A percentile compares a stretch with the other conserved stretches of the same genome.
These are phyloP conservation scores for Drosophila seclusa DNA, from an alignment of 2,888 invertebrate genomes.

Conservation along the genomic window DNA sequence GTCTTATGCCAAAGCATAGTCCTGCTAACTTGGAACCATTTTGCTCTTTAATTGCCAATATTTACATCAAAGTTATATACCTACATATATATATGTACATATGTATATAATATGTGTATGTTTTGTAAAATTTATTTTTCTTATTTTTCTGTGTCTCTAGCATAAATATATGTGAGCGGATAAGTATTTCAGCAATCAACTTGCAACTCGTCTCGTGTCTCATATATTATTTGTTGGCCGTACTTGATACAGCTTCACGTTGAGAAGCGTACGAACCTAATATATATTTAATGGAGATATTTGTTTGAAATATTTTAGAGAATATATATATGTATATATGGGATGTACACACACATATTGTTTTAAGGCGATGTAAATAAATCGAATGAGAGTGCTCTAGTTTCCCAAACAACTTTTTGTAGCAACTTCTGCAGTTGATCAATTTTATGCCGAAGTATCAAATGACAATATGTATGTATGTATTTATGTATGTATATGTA, in stretches of 20 bases:
- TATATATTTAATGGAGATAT: constrained; percentile 10
- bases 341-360: too few relatives aligned
- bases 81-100: too few relatives aligned
- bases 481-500: too few relatives aligned
- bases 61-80: background rate
- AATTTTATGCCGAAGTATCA: background rate
- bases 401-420: background rate
- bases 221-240: constrained; percentile 27
- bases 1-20: background rate
- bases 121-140: constrained; percentile 7
- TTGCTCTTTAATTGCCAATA: background rate
- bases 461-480: too few relatives aligned
- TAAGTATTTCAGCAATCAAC: constrained; percentile 24
- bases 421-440: background rate
- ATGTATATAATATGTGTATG: background rate
- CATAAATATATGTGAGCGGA: constrained; percentile 2
- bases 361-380: background rate
- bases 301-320: background rate
- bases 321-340: background rate
- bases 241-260: constrained; percentile 2
- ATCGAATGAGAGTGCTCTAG: background rate
- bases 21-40: background rate
- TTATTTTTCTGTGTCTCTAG: constrained; percentile 4
- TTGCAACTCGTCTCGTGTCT: constrained; percentile 5
- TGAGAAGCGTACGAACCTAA: background rate